Evolutionary conservation across 2,113 vertebrate genomes (phyloP), one percentile per base, ranked within the genome.

Genomic region (Bubalus kerabau): DNA sequence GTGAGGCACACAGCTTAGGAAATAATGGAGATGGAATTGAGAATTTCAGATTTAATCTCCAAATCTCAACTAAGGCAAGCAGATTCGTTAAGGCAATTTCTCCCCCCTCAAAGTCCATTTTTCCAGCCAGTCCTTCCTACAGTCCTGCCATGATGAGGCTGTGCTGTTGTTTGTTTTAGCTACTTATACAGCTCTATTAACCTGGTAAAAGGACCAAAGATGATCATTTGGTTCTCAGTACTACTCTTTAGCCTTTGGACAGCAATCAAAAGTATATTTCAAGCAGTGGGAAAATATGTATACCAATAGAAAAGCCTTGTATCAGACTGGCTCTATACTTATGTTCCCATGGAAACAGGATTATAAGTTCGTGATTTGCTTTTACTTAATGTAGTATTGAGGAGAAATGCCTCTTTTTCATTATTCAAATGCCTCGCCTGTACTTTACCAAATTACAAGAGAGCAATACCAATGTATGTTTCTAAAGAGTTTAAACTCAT

Each of bases 291-390:
- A 28, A 97, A 92, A 94, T 96, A 52, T 91, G 92, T 94, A 52
- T n/a, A 97, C 88, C 67, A 97, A 91, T 52, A 90, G 96, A 98
- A 98, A 98, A 21, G 17, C 90, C 32, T 88, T 98, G 96, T 97
- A 40, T 94, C 54, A 88, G 87, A 90, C 59, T 81, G 87, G 13
- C 0, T 98, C 56, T 90, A 36, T 96, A 74, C n/a, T 97, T 92
- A 54, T 50, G 93, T 98, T 98, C 59, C 97, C 97, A 91, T 98
- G 93, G 98, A 97, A 98, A 98, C 97, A 84, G 86, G 62, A 87
- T 71, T 90, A 48, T 87, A 85, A 62, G 28, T 98, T 98, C 95
- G 71, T 74, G 95, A 64, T 93, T 98, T 94, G 46, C 67, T 98
- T 98, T 98, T 94, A 90, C 24, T 94, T 96, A 98, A 95, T 88